These are phyloP conservation scores for Mesochorus sp. DNA, from an alignment of 2,888 invertebrate genomes.

Conservation along the genomic window DNA sequence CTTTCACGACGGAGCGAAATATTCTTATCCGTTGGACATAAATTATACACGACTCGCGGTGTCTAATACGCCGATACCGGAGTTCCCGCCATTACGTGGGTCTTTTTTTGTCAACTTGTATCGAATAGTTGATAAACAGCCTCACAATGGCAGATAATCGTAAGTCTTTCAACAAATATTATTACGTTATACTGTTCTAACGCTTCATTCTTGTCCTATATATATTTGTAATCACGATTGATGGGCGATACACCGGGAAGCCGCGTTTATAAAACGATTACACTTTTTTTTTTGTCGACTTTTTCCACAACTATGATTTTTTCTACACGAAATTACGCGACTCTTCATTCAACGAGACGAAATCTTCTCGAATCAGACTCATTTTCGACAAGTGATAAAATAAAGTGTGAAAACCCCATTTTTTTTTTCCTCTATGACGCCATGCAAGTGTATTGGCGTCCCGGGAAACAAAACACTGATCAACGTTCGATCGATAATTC, in stretches of 20 bases:
- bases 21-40: too few species aligned
- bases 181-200: not conserved
- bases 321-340: not conserved
- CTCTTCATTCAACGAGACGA: too few species aligned
- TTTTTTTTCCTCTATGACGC: slow-evolving; percentile 12
- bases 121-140: slow-evolving; percentile 37
- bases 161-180: slow-evolving; percentile 70
- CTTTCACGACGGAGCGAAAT: too few species aligned
- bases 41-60: slow-evolving; percentile 5
- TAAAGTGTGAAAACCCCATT: not conserved
- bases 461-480: slow-evolving; percentile 27
- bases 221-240: slow-evolving; percentile 1
- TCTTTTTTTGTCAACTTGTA: slow-evolving; percentile 62
- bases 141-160: slow-evolving; percentile 78
- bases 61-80: slow-evolving; percentile 51
- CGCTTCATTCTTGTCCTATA: not conserved
- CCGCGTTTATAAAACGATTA: not conserved
- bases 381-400: too few species aligned
- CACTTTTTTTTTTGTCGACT: not conserved
- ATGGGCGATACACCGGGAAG: slow-evolving; percentile 29
- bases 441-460: slow-evolving; percentile 14
- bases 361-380: too few species aligned
- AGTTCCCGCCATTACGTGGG: slow-evolving; percentile 76
- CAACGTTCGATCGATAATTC: slow-evolving; percentile 55
- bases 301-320: not conserved